These are phyloP conservation scores for Napeogenes sylphis DNA, from an alignment of 2,888 invertebrate species.

Conservation along the genomic window DNA sequence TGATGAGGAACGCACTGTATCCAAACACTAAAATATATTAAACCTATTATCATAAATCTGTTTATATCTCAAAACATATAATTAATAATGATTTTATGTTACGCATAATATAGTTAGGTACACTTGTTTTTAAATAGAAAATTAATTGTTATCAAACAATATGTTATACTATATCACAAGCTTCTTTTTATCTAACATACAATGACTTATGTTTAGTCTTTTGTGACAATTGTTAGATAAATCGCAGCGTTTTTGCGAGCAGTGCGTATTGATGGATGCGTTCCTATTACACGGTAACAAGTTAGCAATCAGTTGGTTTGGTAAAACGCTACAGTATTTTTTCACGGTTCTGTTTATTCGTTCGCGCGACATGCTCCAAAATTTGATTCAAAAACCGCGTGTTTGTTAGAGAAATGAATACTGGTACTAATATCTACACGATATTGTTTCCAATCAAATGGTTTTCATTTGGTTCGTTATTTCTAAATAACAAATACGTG, in stretches of 20 bases:
- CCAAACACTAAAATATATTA: neutral
- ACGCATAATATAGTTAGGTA: too few species aligned
- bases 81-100: too few species aligned
- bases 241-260: neutral
- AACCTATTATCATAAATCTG: too few species aligned
- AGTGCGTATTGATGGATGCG: conserved; percentile 2
- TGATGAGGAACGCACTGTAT: conserved; percentile 12
- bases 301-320: conserved; percentile 25
- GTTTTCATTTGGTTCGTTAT: neutral
- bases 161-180: too few species aligned
- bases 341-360: conserved; percentile 18
- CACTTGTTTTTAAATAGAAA: too few species aligned
- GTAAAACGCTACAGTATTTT: conserved; percentile 14
- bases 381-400: conserved; percentile 9
- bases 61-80: too few species aligned
- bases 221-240: too few species aligned
- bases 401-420: conserved; percentile 5
- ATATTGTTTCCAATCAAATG: conserved; percentile 7
- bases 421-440: conserved; percentile 1
- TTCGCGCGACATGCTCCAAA: conserved; percentile 2
- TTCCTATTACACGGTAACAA: conserved; percentile 19
- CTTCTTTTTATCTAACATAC: too few species aligned
- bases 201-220: too few species aligned
- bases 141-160: too few species aligned
- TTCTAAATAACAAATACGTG: neutral